phyloP scores from a whole-genome alignment of 2,888 invertebrate genomes.

The Nephrotoma guestfalica region DNA sequence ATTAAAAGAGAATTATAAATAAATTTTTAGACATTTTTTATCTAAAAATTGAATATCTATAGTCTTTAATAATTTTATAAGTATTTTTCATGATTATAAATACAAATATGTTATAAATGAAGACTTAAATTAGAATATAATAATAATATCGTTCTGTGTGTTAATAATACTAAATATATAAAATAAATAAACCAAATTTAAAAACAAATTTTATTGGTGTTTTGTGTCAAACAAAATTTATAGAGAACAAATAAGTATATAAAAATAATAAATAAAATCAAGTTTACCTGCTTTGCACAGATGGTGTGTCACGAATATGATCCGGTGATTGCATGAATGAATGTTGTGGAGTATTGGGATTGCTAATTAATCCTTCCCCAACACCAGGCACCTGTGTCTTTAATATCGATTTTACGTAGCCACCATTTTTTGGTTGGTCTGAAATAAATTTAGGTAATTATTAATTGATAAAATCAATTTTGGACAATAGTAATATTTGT shows the following conservation, averaged over 20 bases:
- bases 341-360: constrained; percentile 55
- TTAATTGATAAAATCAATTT: background rate
- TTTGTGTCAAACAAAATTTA: background rate
- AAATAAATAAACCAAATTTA: background rate
- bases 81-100: background rate
- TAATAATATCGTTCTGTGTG: background rate
- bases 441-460: constrained; percentile 4
- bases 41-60: background rate
- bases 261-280: background rate
- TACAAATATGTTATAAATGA: background rate
- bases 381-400: constrained; percentile 70
- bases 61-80: background rate
- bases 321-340: constrained; percentile 55
- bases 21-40: constrained; percentile 13
- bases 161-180: background rate
- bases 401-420: constrained; percentile 73
- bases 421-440: constrained; percentile 38
- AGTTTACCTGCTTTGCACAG: constrained; percentile 59
- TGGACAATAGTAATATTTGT: too few relatives aligned
- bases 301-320: constrained; percentile 57
- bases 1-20: constrained; percentile 13
- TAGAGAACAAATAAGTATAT: background rate
- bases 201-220: background rate
- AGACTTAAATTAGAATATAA: background rate
- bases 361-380: constrained; percentile 35